Evolutionary conservation across 2,797 vertebrate genomes (phyloP).

Genomic region (Hemitrygon akajei): DNA sequence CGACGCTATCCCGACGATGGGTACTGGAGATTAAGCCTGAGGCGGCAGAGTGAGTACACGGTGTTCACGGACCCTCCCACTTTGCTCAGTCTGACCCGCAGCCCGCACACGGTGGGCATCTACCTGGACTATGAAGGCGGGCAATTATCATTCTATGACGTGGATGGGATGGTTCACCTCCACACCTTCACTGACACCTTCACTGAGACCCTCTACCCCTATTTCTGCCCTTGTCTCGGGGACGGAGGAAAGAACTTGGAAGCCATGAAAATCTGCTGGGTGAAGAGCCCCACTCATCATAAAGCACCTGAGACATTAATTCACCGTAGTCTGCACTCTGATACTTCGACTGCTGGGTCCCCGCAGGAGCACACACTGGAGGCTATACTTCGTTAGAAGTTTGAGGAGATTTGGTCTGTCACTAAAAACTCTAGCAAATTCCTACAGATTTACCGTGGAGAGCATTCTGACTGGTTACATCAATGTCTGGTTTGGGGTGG

Average conservation of each 20-base stretch:
- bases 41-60: background rate
- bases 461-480: too few species aligned
- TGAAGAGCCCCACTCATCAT: background rate
- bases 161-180: background rate
- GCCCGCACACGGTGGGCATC: background rate
- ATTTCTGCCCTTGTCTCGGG: background rate
- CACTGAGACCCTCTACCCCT: background rate
- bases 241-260: background rate
- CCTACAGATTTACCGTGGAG: too few species aligned
- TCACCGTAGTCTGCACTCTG: too few species aligned
- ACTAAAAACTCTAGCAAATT: too few species aligned
- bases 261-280: background rate
- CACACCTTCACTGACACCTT: slow-evolving; percentile 1
- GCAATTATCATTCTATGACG: background rate
- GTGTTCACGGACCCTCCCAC: background rate
- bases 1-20: background rate
- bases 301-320: background rate
- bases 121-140: slow-evolving; percentile 9
- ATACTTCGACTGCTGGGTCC: too few species aligned
- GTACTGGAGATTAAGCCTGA: background rate
- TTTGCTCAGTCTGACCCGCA: background rate
- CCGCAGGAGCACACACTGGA: too few species aligned
- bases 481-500: too few species aligned
- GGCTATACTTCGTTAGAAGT: too few species aligned
- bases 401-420: too few species aligned